These are phyloP conservation scores for Cottoperca gobio DNA, from an alignment of 2,797 vertebrate genomes.

Conservation along the genomic window DNA sequence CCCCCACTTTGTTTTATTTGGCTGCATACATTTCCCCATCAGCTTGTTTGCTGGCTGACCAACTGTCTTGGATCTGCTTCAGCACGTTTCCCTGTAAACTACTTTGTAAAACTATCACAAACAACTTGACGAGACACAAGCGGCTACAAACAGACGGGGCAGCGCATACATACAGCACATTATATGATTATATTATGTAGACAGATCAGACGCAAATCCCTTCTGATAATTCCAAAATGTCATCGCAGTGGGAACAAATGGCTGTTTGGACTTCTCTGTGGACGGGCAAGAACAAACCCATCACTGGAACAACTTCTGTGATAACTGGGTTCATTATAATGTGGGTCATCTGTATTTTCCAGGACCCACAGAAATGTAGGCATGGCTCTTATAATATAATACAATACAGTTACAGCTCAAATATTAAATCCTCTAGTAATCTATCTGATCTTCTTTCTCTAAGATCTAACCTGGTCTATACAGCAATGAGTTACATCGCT, in stretches of 20 bases:
- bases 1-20: neutral
- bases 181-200: constrained; percentile 6
- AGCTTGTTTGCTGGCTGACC: constrained; percentile 9
- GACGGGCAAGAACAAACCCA: constrained; percentile 17
- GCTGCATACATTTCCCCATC: neutral
- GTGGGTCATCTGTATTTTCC: neutral
- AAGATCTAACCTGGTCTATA: neutral
- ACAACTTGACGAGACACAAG: constrained; percentile 3
- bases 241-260: constrained; percentile 4
- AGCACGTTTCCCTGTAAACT: neutral
- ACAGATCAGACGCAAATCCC: constrained; percentile 5
- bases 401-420: neutral
- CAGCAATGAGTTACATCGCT: constrained; percentile 4
- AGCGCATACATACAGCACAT: neutral
- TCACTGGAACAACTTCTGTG: constrained; percentile 8
- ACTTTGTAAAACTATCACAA: constrained; percentile 4
- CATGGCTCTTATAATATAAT: neutral
- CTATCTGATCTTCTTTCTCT: neutral
- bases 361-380: neutral
- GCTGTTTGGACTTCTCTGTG: constrained; percentile 4
- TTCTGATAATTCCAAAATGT: constrained; percentile 12
- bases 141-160: neutral
- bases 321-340: constrained; percentile 9
- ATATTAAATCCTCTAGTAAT: neutral
- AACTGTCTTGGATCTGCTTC: neutral